A percentile compares a stretch with the other conserved stretches of the same genome.
These are phyloP conservation scores for Bacillus rossius DNA, from an alignment of 1,140 invertebrate genomes.

Conservation along the genomic window DNA sequence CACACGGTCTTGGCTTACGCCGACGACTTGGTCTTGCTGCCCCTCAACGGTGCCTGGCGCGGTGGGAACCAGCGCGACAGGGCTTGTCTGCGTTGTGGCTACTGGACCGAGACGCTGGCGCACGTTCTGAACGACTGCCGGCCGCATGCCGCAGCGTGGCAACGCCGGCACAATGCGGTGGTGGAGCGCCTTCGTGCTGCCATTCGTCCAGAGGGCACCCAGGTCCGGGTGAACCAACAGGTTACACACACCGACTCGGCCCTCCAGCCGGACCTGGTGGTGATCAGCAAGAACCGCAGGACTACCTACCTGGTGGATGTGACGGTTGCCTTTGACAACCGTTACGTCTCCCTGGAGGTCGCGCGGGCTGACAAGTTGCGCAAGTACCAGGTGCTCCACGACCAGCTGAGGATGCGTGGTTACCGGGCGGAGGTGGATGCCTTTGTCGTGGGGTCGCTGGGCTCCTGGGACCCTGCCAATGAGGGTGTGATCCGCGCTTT, in stretches of 20 bases:
- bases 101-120: background rate
- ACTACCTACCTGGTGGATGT: conserved; percentile 31
- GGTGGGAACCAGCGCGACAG: too few species aligned
- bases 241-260: background rate
- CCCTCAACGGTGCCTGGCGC: conserved; percentile 22
- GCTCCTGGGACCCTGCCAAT: conserved; percentile 27
- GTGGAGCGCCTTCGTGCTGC: conserved; percentile 9
- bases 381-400: conserved; percentile 8
- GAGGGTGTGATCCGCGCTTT: conserved; percentile 18
- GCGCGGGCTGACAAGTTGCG: background rate
- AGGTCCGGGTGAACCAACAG: conserved; percentile 1
- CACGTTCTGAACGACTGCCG: background rate
- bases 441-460: conserved; percentile 28
- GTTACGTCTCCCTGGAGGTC: conserved; percentile 17
- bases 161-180: conserved; percentile 18
- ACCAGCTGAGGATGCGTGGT: conserved; percentile 10
- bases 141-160: conserved; percentile 11
- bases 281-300: conserved; percentile 22
- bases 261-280: conserved; percentile 30
- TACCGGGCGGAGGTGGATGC: conserved; percentile 22
- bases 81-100: background rate
- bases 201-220: conserved; percentile 10
- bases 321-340: conserved; percentile 37
- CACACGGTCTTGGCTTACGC: too few species aligned
- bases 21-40: too few species aligned